Evolutionary conservation across 2,113 vertebrate genomes (phyloP), one percentile per base, ranked within the genome.

Genomic region (Prietella phreatophila): DNA sequence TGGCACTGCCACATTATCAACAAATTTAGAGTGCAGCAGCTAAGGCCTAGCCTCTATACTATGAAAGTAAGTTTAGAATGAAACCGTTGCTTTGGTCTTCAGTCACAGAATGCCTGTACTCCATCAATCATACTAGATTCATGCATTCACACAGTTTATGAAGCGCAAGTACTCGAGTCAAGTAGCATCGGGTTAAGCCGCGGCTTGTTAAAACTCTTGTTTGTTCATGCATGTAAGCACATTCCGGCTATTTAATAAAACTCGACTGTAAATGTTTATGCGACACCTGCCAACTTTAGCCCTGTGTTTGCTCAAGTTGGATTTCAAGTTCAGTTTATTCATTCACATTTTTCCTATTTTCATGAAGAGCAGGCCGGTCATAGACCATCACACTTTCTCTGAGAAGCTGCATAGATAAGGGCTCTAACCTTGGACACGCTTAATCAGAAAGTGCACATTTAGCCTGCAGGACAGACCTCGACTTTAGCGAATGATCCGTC

Each of bases 171-270:
- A 25, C 36, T 79, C 1, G 30, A 73, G 39, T 79, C 1, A 30
- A 73, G 39, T 61, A 56, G 61, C 22, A 39, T 19, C 0, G 76
- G 79, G 56, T 80, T n/a, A 82, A 90, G 86, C 89, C 80, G 82
- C 91, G 86, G 88, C 91, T 91, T 91, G 88, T 76, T 75, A 42
- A 63, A 33, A 53, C 19, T 58, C 33, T 27, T 20, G 55, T 61
- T 87, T 87, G 81, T 63, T 76, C 56, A 63, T 87, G 86, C 69
- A 63, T 63, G 56, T 53, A 53, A 75, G 67, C 55, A 60, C 69
- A 50, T 75, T 61, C 36, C 30, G 25, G 60, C 13, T 75, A 22
- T 61, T 83, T 60, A 50, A 83, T 76, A 63, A 83, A 76, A 63
- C 56, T 75, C 10, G 7, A 15, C 17, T 53, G 75, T 65, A 47